phyloP scores from a whole-genome alignment of 2,113 vertebrate genomes.

The Dromaius novaehollandiae region DNA sequence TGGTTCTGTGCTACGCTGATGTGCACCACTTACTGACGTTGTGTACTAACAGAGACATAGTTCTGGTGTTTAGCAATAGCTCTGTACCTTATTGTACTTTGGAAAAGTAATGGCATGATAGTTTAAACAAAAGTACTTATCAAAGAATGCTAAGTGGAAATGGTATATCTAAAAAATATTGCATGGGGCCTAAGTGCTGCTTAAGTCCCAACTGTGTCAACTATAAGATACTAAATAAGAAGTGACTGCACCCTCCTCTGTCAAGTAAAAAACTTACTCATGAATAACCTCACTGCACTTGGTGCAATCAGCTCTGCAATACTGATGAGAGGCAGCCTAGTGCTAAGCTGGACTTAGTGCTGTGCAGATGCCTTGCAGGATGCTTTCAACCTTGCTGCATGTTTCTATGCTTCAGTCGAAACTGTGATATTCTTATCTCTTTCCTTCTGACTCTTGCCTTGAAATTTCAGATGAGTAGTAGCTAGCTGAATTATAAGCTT shows the following conservation, averaged over 20 bases:
- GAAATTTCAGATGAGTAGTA: not conserved
- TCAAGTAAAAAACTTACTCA: not conserved
- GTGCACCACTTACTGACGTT: not conserved
- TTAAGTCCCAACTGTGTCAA: not conserved
- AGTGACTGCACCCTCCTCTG: not conserved
- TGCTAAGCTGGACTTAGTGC: not conserved
- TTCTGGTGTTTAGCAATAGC: not conserved
- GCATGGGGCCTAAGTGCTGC: not conserved
- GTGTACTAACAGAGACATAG: accelerated
- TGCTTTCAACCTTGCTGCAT: not conserved
- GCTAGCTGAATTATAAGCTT: not conserved
- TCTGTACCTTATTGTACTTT: not conserved
- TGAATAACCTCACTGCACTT: not conserved
- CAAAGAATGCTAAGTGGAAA: not conserved
- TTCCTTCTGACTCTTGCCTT: accelerated
- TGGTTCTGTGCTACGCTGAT: not conserved
- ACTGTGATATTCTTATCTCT: accelerated
- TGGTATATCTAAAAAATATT: not conserved
- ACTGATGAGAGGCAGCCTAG: accelerated
- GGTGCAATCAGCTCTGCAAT: not conserved
- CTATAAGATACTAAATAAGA: not conserved
- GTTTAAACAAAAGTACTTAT: not conserved
- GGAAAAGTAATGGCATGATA: not conserved
- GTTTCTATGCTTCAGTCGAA: accelerated
- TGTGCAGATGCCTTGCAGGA: not conserved